Base-by-base conservation (phyloP, 2,888 invertebrate genomes). In the Sesia apiformis region DNA sequence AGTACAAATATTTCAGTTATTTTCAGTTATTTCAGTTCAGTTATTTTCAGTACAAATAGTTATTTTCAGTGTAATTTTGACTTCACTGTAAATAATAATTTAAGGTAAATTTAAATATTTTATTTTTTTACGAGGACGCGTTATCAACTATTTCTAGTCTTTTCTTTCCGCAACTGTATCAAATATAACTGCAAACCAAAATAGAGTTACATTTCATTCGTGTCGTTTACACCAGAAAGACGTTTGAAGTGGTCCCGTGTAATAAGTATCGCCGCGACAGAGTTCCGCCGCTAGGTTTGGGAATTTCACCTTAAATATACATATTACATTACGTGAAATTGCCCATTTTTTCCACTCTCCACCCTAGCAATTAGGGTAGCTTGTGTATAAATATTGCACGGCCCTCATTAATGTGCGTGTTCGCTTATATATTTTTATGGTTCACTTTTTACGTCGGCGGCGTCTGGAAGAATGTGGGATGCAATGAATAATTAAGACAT, bases 321-420 rank as follows among this genome's bases (percentile, higher is more conserved):
- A 87, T 88, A 89, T 89, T 87, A 88, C 85, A 89, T 89, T 88
- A 88, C 88, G 88, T 86, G 84, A 86, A 89, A 90, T 90, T 90
- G 89, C 85, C 90, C 88, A 88, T 89, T 90, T 90, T 90, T 89
- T 88, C 84, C 89, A 87, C 89, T 89, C 88, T 87, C 89, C 88
- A 85, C 90, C 90, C 90, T 79, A 84, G 83, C 90, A 89, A 90
- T 90, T 90, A 90, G 88, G 89, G 86, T 81, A 75, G 81, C 80
- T 83, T 81, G 84, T 84, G 86, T 87, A 90, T 90, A 89, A 89
- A 90, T 89, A 90, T 89, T 90, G 87, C 85, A 90, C 81, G 81
- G 83, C 73, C 72, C 84, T 85, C 87, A 86, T 88, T 88, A 89
- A 87, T 81, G 87, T 85, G 84, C 84, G 81, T 84, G 86, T 86